Percentiles rank a stretch among this genome's conserved stretches.
Conservation (phyloP, 1,140 invertebrate genomes). For the Euwallacea fornicatus region DNA sequence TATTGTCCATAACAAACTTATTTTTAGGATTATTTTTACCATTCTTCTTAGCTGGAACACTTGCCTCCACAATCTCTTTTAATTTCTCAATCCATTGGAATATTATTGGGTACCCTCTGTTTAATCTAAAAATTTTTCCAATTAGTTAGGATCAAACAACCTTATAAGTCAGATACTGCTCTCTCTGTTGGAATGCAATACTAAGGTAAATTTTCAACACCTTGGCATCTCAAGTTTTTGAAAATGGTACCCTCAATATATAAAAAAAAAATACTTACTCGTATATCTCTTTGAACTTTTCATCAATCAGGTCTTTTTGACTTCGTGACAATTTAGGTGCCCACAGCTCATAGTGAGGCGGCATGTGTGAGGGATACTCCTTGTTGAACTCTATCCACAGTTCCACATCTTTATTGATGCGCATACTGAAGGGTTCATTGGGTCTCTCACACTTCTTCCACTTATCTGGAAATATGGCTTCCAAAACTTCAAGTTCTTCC, state of each 20-base stretch:
- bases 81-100: constrained; percentile 77
- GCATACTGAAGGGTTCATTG: constrained; percentile 61
- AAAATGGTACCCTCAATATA: background rate
- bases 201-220: background rate
- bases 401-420: constrained; percentile 57
- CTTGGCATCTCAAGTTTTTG: background rate
- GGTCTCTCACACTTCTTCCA: constrained; percentile 65
- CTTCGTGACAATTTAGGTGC: constrained; percentile 68
- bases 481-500: constrained; percentile 75
- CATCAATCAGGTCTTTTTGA: constrained; percentile 60
- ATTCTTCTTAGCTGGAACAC: background rate
- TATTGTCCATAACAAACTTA: background rate
- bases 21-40: no score
- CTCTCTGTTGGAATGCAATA: background rate
- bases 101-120: constrained; percentile 70
- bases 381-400: constrained; percentile 62
- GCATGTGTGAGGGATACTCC: constrained; percentile 66
- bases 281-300: constrained; percentile 66
- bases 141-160: background rate
- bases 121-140: constrained; percentile 58
- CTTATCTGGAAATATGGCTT: constrained; percentile 74
- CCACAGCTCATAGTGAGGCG: constrained; percentile 71
- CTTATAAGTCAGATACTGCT: background rate
- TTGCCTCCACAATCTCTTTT: constrained; percentile 55
- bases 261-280: constrained; percentile 57